Evolutionary conservation across 2,888 invertebrate species (phyloP), one percentile per base, ranked within the genome.

Genomic region (Daptonema setosum): DNA sequence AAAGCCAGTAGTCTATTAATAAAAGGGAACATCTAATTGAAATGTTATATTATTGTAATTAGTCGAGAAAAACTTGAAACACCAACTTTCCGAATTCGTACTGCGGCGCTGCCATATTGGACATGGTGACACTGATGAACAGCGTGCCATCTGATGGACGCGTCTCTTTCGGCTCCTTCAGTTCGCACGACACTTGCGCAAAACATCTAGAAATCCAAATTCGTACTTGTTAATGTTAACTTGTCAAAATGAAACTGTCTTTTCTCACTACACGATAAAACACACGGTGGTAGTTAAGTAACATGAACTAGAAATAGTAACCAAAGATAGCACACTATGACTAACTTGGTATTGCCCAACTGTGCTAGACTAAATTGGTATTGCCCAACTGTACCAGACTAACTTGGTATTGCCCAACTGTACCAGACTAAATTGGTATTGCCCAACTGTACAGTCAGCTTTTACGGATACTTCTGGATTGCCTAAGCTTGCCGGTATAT

Each of bases 121-220:
- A 82, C 50, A 90, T 75, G 70, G 90, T 88, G 1, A 87, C 81
- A 75, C 87, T 87, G 41, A 91, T 79, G 66, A 79, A 80, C 22
- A 93, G 69, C 60, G 83, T 79, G 1, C 91, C 91, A 72, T 93
- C 91, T 69, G 83, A 85, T 0, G 88, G 86, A 48, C 88, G 76
- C 1, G 51, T n/a, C 17, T 47, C 47, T 14, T 22, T 14, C 47
- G 47, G 47, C 22, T 47, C 47, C 5, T 8, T 22, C n/a, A 47
- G 47, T 20, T 14, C 17, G 24, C 47, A 47, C n/a, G 47, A 47
- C 24, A 47, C 47, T n/a, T 22, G 47, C 5, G 47, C 22, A 5
- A 47, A 47, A 11, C 11, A 11, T 47, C 47, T 47, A 22, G 17
- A 22, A 22, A n/a, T n/a, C n/a, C n/a, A n/a, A n/a, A n/a, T n/a